phyloP scores from a whole-genome alignment of 2,888 invertebrate genomes.

The Dasypogon diadema region DNA sequence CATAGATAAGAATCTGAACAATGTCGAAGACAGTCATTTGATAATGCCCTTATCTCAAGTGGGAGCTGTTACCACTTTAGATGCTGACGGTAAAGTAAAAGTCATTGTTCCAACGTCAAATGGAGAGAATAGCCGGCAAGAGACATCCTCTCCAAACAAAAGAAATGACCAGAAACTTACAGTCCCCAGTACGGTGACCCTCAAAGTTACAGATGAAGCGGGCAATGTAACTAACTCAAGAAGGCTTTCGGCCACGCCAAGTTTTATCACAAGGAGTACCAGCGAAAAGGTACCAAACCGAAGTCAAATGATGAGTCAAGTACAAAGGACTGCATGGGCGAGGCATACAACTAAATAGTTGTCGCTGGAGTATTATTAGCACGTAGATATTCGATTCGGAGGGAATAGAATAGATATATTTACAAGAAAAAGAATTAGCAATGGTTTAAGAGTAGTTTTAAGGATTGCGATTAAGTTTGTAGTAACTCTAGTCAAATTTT shows the following conservation, averaged over 20 bases:
- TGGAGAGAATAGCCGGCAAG: conserved; percentile 61
- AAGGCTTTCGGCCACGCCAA: conserved; percentile 72
- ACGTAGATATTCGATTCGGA: conserved; percentile 30
- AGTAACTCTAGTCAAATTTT: conserved; percentile 44
- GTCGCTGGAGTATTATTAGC: conserved; percentile 53
- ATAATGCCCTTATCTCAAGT: conserved; percentile 78
- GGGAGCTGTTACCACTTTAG: conserved; percentile 74
- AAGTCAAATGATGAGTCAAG: conserved; percentile 86
- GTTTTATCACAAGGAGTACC: conserved; percentile 81
- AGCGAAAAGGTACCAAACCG: conserved; percentile 89
- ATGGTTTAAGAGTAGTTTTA: neutral
- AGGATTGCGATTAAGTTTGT: conserved; percentile 27
- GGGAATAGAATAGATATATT: neutral
- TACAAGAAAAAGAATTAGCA: conserved; percentile 9
- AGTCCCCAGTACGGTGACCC: conserved; percentile 68
- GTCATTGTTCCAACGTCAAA: conserved; percentile 74
- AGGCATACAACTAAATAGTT: conserved; percentile 86
- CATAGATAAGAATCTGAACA: conserved; percentile 69
- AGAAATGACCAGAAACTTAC: conserved; percentile 63
- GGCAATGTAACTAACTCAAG: conserved; percentile 68
- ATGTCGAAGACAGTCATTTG: conserved; percentile 73
- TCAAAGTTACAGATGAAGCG: conserved; percentile 72
- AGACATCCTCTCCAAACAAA: conserved; percentile 63
- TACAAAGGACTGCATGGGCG: conserved; percentile 86
- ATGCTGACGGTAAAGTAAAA: conserved; percentile 73